Percentiles rank a stretch among this genome's conserved stretches.
Conservation (phyloP, 2,888 invertebrate genomes). For the Synergus laeviventris region DNA sequence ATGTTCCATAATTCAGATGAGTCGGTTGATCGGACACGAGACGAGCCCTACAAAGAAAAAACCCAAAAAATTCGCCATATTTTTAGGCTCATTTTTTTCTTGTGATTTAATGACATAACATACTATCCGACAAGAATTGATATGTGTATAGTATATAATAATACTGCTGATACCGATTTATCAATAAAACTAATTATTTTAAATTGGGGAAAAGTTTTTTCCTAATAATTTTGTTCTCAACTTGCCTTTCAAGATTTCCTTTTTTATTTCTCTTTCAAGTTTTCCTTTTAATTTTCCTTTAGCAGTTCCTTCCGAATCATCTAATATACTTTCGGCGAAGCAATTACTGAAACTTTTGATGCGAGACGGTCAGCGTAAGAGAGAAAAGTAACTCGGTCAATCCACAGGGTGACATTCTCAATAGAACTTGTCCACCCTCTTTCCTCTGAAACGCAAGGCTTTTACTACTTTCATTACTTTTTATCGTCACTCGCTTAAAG, state of each 20-base stretch:
- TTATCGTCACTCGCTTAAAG: slow-evolving; percentile 69
- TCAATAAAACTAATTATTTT: background rate
- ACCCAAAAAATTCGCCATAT: background rate
- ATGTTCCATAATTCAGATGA: slow-evolving; percentile 69
- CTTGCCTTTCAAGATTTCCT: background rate
- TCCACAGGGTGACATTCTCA: slow-evolving; percentile 60
- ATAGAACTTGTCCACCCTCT: slow-evolving; percentile 54
- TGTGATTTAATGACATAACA: too few species aligned
- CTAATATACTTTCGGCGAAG: slow-evolving; percentile 44
- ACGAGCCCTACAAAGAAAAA: slow-evolving; percentile 42
- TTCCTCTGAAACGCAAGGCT: slow-evolving; percentile 56
- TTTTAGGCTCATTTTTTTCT: background rate
- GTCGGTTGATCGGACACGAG: slow-evolving; percentile 64
- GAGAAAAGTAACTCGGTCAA: slow-evolving; percentile 52
- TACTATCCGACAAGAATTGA: background rate
- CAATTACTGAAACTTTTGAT: slow-evolving; percentile 40
- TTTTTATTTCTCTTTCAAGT: background rate
- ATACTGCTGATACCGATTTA: background rate
- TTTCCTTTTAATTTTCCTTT: slow-evolving; percentile 5
- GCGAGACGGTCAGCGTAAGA: slow-evolving; percentile 16
- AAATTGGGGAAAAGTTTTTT: background rate
- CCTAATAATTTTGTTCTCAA: background rate
- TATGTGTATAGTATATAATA: background rate
- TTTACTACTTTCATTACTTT: slow-evolving; percentile 73
- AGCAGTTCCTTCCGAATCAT: slow-evolving; percentile 15